Percentiles rank a stretch among this genome's conserved stretches.
Evolutionary conservation across 2,797 vertebrate species (phyloP).

Genomic region (Halcyon chelicuti): DNA sequence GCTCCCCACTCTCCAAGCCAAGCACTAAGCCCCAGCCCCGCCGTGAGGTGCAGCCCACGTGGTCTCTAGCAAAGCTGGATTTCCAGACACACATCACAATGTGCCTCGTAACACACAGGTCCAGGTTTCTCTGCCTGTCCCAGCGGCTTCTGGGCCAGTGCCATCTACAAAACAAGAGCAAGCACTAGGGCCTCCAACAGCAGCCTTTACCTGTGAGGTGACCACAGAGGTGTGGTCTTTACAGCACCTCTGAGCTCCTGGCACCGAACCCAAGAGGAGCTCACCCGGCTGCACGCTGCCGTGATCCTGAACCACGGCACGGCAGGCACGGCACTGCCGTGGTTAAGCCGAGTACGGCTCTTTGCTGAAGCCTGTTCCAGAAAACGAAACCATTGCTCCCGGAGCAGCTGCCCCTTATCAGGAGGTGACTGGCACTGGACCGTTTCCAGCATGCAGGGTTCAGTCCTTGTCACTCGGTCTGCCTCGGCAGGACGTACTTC

Average conservation of each 20-base stretch:
- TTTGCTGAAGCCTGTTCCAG: not conserved
- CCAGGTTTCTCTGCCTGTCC: not conserved
- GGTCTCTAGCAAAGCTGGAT: not conserved
- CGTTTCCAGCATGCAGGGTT: not conserved
- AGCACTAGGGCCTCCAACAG: not conserved
- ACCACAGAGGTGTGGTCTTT: rapidly evolving
- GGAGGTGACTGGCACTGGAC: not conserved
- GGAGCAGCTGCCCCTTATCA: not conserved
- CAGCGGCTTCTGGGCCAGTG: rapidly evolving
- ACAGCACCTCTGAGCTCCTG: not conserved
- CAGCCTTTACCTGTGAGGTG: not conserved
- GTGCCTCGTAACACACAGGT: not conserved
- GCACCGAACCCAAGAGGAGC: not conserved
- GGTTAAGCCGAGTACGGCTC: rapidly evolving
- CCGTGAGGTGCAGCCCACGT: not conserved
- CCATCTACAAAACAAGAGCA: rapidly evolving
- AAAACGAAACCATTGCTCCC: rapidly evolving
- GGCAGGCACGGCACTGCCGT: not conserved
- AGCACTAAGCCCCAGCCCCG: not conserved
- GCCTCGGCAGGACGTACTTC: not conserved
- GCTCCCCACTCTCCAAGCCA: not conserved
- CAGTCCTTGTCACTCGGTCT: not conserved
- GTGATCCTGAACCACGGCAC: rapidly evolving
- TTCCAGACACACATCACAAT: rapidly evolving
- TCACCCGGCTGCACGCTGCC: not conserved